Evolutionary conservation across 2,797 vertebrate species (phyloP).

Genomic region (Otolemur crassicaudatus): DNA sequence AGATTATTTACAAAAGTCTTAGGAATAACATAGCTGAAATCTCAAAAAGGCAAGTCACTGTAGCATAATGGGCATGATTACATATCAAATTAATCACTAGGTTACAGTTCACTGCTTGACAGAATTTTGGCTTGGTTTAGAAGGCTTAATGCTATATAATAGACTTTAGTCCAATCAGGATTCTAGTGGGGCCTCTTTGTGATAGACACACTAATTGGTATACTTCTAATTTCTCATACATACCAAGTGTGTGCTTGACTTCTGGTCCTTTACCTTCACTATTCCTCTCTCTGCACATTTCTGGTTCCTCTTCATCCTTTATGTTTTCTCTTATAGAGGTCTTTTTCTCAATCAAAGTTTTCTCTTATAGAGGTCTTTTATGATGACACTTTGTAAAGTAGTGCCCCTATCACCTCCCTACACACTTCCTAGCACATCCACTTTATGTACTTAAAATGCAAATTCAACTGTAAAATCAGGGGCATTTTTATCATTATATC

Average conservation of each 20-base stretch:
- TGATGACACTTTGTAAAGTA: background rate
- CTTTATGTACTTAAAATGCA: background rate
- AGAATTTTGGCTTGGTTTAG: constrained; percentile 11
- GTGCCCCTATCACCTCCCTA: background rate
- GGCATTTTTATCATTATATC: constrained; percentile 1
- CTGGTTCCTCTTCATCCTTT: background rate
- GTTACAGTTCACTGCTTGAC: background rate
- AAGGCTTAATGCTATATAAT: background rate
- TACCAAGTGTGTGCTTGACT: background rate
- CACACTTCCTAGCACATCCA: too few species aligned
- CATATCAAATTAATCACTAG: background rate
- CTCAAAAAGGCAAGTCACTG: background rate
- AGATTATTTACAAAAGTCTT: background rate
- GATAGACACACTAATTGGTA: background rate
- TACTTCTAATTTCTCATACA: background rate
- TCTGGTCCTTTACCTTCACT: background rate
- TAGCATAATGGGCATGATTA: background rate
- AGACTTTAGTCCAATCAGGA: background rate
- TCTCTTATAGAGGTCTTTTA: background rate
- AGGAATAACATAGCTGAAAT: background rate
- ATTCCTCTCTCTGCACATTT: background rate
- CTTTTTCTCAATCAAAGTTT: background rate
- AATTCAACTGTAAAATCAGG: background rate
- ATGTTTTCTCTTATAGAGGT: background rate
- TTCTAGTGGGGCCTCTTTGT: background rate